Evolutionary conservation across 1,140 invertebrate species (phyloP), one percentile per base, ranked within the genome.

Genomic region (Bacillus rossius): DNA sequence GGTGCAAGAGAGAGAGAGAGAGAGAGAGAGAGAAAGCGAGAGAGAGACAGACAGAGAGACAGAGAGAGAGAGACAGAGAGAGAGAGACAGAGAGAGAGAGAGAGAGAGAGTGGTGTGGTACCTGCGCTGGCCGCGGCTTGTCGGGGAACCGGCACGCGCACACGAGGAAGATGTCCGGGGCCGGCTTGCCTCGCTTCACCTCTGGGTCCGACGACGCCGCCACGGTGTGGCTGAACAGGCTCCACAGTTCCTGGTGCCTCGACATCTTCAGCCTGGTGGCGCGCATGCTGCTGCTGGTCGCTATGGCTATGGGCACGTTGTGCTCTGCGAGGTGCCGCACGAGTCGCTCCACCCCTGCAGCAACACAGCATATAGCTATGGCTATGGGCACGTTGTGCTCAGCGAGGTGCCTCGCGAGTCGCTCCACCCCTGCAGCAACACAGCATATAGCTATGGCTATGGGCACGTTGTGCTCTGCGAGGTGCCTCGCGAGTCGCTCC

Each of bases 371-470:
- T 16, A 45, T 45, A 45, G 20, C 16, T 45, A n/a, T n/a, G n/a
- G n/a, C n/a, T n/a, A n/a, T n/a, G n/a, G n/a, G n/a, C n/a, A n/a
- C n/a, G n/a, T n/a, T n/a, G n/a, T n/a, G n/a, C n/a, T n/a, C n/a
- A n/a, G n/a, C n/a, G n/a, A n/a, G n/a, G n/a, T n/a, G n/a, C n/a
- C n/a, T n/a, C n/a, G n/a, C n/a, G n/a, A n/a, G n/a, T n/a, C n/a
- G n/a, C n/a, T n/a, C n/a, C n/a, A 86, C 92, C 64, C 84, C 87
- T 16, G 85, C 76, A 51, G 80, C 78, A 49, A 86, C 85, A 1
- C 92, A 94, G 51, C 93, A 94, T 2, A 94, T 97, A 0, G 94
- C 96, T 47, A 98, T 75, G 3, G 89, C 89, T 48, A 95, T 87
- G 3, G 92, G 92, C 56, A 96, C 76, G 23, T 87, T 84, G 25